Base-by-base conservation (phyloP, 92 coral and sea anemone species). In the Montipora capitata region DNA sequence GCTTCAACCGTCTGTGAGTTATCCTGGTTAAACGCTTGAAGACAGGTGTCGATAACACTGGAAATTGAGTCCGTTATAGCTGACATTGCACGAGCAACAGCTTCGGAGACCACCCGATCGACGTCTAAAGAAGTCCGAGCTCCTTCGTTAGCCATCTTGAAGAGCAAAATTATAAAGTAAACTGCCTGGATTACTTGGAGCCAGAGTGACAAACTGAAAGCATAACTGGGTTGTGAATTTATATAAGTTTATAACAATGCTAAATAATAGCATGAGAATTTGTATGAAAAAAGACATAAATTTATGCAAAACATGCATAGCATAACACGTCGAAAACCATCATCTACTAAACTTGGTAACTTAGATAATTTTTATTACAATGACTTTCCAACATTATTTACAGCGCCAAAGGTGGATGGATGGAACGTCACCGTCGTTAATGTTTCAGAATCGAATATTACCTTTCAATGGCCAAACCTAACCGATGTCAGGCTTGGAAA, bases 141-240 rank as follows among this genome's bases (percentile, higher is more conserved):
- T n/a, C n/a, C n/a, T n/a, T n/a, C n/a, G n/a, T n/a, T n/a, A n/a
- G n/a, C n/a, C n/a, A n/a, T n/a, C n/a, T n/a, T n/a, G n/a, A n/a
- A n/a, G n/a, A n/a, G n/a, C n/a, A n/a, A 54, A 54, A n/a, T n/a
- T n/a, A 54, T 54, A 54, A 54, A 7, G 61, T 54, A 54, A 12
- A 54, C 61, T 12, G 15, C 61, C 61, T 7, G 61, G 13, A 12
- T 7, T 7, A 7, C 61, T 7, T 7, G 3, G 61, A 54, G 15
- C 15, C 10, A 12, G 11, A 12, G 61, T 44, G 49, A 44, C 49
- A 11, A 38, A 74, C n/a, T 40, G 15, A 74, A 74, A 41, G 35
- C 79, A 41, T n/a, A 74, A 44, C 62, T n/a, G n/a, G n/a, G n/a
- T n/a, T n/a, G n/a, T 74, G 79, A 59, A 42, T 74, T n/a, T n/a